Percentiles rank a stretch among this genome's conserved stretches.
Evolutionary conservation across 2,888 invertebrate genomes (phyloP).

Genomic region (Temnothorax ravouxi): DNA sequence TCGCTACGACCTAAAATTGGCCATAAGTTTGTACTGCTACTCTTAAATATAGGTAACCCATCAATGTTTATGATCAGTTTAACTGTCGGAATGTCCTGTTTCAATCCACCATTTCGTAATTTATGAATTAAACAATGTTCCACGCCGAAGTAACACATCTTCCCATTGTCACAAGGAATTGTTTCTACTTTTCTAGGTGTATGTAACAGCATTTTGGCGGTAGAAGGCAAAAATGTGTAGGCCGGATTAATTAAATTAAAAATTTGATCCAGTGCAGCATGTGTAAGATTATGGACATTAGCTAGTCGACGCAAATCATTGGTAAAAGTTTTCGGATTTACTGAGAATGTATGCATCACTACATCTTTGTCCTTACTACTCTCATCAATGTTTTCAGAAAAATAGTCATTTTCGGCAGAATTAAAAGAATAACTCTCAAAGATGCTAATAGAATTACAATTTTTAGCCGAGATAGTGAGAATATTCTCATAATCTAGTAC

Average conservation of each 20-base stretch:
- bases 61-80: conserved; percentile 8
- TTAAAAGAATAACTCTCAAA: neutral
- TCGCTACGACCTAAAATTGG: conserved; percentile 16
- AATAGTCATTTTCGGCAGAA: neutral
- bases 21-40: conserved; percentile 6
- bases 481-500: neutral
- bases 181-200: conserved; percentile 1
- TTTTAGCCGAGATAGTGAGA: neutral
- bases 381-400: neutral
- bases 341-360: neutral
- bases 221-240: conserved; percentile 16
- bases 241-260: conserved; percentile 13
- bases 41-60: neutral
- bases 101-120: conserved; percentile 17
- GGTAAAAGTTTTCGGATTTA: conserved; percentile 5
- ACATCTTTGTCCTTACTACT: neutral
- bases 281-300: conserved; percentile 11
- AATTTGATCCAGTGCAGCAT: conserved; percentile 8
- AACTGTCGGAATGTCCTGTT: neutral
- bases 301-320: conserved; percentile 4
- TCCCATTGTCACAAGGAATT: neutral
- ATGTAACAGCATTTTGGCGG: neutral
- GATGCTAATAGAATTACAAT: neutral
- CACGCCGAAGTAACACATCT: neutral
- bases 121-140: conserved; percentile 1